A percentile compares a stretch with the other conserved stretches of the same genome.
phyloP scores from a whole-genome alignment of 2,888 invertebrate genomes.

The Synanthedon myopaeformis region DNA sequence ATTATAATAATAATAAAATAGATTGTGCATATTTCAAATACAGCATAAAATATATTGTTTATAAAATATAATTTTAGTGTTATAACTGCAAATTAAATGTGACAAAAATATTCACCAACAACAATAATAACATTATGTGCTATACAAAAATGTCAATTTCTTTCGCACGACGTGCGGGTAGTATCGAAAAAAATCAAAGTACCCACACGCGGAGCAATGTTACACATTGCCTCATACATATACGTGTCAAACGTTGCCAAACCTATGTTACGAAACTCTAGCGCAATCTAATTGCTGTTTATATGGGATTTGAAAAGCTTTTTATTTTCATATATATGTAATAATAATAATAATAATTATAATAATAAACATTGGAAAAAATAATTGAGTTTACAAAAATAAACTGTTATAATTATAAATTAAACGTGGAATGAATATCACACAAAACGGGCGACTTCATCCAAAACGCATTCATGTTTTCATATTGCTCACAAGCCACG shows the following conservation, averaged over 20 bases:
- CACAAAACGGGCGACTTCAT: constrained; percentile 60
- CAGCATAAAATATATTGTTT: constrained; percentile 58
- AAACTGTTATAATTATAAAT: constrained; percentile 32
- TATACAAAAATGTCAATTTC: constrained; percentile 4
- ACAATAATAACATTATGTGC: constrained; percentile 18
- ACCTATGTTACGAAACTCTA: constrained; percentile 38
- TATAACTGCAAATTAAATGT: constrained; percentile 61
- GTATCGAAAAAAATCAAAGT: no score
- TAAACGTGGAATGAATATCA: constrained; percentile 62
- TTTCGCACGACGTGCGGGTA: no score
- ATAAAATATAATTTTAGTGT: constrained; percentile 61
- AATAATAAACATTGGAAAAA: constrained; percentile 35
- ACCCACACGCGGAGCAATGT: constrained; percentile 34
- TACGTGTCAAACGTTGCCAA: constrained; percentile 20
- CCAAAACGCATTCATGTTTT: constrained; percentile 9
- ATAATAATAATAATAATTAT: constrained; percentile 7
- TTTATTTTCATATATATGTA: neutral
- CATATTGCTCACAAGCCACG: constrained; percentile 7
- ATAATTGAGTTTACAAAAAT: constrained; percentile 37
- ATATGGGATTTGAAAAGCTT: constrained; percentile 20
- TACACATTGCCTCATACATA: constrained; percentile 34
- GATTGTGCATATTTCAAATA: constrained; percentile 64
- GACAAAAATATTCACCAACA: constrained; percentile 44
- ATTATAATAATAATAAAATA: constrained; percentile 17
- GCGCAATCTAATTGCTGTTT: constrained; percentile 66